phyloP scores from a whole-genome alignment of 2,888 invertebrate genomes.

The Petrophora chlorosata region DNA sequence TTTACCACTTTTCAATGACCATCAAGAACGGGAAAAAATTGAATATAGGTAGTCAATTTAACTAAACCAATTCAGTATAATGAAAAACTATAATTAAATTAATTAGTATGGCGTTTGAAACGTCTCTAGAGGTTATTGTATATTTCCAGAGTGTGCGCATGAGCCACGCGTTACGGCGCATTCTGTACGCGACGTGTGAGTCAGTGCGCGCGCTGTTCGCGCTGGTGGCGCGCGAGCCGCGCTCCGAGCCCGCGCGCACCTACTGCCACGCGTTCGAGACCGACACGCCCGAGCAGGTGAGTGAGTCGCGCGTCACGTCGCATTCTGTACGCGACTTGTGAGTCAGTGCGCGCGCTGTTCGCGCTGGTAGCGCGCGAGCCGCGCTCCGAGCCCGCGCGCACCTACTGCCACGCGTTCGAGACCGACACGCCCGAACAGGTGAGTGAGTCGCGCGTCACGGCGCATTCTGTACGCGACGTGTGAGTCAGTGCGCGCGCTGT shows the following conservation, averaged over 20 bases:
- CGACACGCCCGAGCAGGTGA: conserved; percentile 90
- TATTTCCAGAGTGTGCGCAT: conserved; percentile 89
- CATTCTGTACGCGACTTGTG: conserved; percentile 94
- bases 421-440: conserved; percentile 91
- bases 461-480: conserved; percentile 81
- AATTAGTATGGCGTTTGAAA: too few relatives aligned
- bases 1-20: too few relatives aligned
- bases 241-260: conserved; percentile 86
- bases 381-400: conserved; percentile 85
- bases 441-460: conserved; percentile 40
- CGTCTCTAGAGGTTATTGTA: conserved; percentile 26
- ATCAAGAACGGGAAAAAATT: too few relatives aligned
- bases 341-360: conserved; percentile 90
- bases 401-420: conserved; percentile 93
- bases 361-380: conserved; percentile 87
- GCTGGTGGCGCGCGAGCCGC: conserved; percentile 85
- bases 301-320: conserved; percentile 60
- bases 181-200: conserved; percentile 94
- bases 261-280: conserved; percentile 93
- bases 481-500: background rate
- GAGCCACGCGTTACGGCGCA: conserved; percentile 92
- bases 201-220: conserved; percentile 91
- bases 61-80: too few relatives aligned
- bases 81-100: too few relatives aligned
- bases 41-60: too few relatives aligned